Evolutionary conservation across 2,113 vertebrate genomes (phyloP).

Genomic region (Syngnathoides biaculeatus): DNA sequence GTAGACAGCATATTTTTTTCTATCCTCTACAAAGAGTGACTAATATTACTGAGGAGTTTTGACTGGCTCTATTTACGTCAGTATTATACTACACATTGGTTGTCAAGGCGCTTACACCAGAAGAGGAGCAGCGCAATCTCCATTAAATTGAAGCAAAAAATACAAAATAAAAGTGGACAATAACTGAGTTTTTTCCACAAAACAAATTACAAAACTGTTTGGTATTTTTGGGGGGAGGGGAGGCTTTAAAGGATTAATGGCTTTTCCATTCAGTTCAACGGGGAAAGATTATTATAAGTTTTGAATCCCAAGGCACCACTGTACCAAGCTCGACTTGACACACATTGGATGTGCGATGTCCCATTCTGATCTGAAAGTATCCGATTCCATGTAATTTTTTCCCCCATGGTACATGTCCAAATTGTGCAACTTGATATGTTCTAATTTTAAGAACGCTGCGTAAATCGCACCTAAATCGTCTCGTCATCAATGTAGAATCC

Average conservation of each 20-base stretch:
- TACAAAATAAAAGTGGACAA: no score
- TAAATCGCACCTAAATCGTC: neutral
- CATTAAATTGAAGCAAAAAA: no score
- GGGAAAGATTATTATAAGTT: neutral
- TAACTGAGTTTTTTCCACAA: no score
- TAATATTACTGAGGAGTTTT: no score
- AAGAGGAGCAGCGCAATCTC: no score
- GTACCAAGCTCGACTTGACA: neutral
- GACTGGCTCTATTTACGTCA: no score
- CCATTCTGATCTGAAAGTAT: neutral
- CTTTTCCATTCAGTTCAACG: neutral
- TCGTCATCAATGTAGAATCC: neutral
- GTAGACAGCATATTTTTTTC: no score
- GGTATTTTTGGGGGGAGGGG: neutral
- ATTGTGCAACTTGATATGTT: neutral
- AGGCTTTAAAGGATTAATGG: neutral
- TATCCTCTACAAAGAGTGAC: neutral
- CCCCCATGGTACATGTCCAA: neutral
- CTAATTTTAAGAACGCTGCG: neutral
- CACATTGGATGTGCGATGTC: neutral
- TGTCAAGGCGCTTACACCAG: no score
- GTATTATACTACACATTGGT: no score
- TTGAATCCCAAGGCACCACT: neutral
- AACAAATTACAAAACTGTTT: neutral
- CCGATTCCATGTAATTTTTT: neutral